Base-by-base conservation (phyloP, 1,140 invertebrate species). In the Orius insidiosus region DNA sequence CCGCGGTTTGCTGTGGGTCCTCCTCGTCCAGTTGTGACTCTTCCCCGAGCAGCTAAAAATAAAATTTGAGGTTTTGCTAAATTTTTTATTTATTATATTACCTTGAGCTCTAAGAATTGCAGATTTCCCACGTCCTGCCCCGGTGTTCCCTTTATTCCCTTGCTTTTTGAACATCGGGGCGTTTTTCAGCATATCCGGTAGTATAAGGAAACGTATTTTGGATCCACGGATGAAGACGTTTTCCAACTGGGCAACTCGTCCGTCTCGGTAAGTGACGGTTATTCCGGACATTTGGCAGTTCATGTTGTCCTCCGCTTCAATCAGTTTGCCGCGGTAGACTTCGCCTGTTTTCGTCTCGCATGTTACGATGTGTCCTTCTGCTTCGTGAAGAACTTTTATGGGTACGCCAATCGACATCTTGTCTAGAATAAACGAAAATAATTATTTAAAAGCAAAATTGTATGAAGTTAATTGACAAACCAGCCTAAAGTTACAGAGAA, bases 101-200 rank as follows among this genome's bases (percentile, higher is more conserved):
- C 89, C 90, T 80, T 96, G 92, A 46, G 92, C 90, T 63, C 92
- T 69, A 47, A 97, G 69, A 68, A 98, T 96, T 24, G 90, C 92
- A 38, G 89, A 93, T 68, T 97, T 98, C 36, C 93, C 93, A 62
- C 92, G 69, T 30, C 73, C 73, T 30, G 74, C 71, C 46, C 83
- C 80, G 3, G 79, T 79, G 2, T 75, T 76, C 0, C 69, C 68
- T 62, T 87, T 87, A 31, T 80, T 80, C 18, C 79, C 79, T 60
- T 88, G 82, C 65, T 88, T 80, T 69, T 98, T 98, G 66, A 99
- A 98, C 95, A 99, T 98, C 1, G 95, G 96, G 0, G 96, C 95
- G 70, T 99, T 98, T 67, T 98, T 98, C 48, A 99, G 68, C 95
- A 99, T 99, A 62, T 99, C 96, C 1, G 96, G 96, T 55, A 99